These are phyloP conservation scores for Pemphigus obesinymphae DNA, from an alignment of 1,140 invertebrate species.

Conservation along the genomic window DNA sequence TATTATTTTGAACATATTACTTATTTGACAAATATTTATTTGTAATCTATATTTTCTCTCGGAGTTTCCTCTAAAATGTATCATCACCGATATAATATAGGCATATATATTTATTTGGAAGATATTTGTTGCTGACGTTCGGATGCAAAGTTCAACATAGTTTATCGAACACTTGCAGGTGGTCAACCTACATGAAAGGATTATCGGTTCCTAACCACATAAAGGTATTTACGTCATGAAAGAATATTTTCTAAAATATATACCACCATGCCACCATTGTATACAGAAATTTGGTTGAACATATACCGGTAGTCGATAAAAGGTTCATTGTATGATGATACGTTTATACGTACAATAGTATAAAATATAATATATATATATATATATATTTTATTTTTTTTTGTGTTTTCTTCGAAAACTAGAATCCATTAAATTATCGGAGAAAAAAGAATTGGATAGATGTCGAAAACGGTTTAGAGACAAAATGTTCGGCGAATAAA, in stretches of 20 bases:
- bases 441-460: not conserved
- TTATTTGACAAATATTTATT: not conserved
- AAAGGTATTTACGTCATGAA: not conserved
- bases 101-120: no score
- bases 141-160: not conserved
- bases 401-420: not conserved
- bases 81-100: no score
- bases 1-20: not conserved
- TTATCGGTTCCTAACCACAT: not conserved
- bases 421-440: not conserved
- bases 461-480: not conserved
- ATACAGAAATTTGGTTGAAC: not conserved
- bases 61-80: not conserved
- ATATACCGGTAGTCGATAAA: not conserved
- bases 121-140: no score
- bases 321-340: not conserved
- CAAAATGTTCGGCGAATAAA: not conserved
- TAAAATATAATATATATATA: not conserved
- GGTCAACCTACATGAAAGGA: not conserved
- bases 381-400: not conserved
- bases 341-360: not conserved
- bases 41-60: not conserved
- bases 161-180: conserved; percentile 10
- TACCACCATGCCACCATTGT: not conserved
- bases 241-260: not conserved